Conservation (phyloP, 2,113 vertebrate species). For the Coptodon bakossiorum region DNA sequence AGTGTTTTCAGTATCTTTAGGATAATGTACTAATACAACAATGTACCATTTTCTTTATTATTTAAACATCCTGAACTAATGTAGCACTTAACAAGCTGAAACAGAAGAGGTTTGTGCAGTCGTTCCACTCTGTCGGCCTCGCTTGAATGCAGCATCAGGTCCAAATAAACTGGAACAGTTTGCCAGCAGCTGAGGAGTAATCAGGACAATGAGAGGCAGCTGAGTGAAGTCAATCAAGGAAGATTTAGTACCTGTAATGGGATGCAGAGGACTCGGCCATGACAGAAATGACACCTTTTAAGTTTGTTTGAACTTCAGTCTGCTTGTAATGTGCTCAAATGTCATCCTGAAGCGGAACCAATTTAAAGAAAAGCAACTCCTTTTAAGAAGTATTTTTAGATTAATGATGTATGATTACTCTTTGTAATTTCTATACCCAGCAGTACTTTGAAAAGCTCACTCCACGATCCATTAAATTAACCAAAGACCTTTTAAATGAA, state of each 20-base stretch:
- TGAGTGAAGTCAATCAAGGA: background rate
- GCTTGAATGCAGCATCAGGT: background rate
- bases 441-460: slow-evolving; percentile 59
- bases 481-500: slow-evolving; percentile 67
- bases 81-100: background rate
- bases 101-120: background rate
- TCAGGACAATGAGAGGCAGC: background rate
- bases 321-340: background rate
- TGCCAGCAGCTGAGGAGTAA: background rate
- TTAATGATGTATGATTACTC: slow-evolving; percentile 44
- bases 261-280: background rate
- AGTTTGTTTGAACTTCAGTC: background rate
- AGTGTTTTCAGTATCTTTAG: background rate
- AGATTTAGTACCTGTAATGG: background rate
- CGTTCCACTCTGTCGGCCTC: background rate
- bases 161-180: background rate
- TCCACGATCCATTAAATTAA: slow-evolving; percentile 70
- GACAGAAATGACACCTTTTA: background rate
- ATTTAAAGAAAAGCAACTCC: slow-evolving; percentile 3
- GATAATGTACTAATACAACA: background rate
- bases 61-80: background rate
- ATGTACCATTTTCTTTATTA: background rate
- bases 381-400: slow-evolving; percentile 47
- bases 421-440: slow-evolving; percentile 27
- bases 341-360: background rate